phyloP scores from a whole-genome alignment of 2,888 invertebrate genomes.

The Cryptus viduatorius region DNA sequence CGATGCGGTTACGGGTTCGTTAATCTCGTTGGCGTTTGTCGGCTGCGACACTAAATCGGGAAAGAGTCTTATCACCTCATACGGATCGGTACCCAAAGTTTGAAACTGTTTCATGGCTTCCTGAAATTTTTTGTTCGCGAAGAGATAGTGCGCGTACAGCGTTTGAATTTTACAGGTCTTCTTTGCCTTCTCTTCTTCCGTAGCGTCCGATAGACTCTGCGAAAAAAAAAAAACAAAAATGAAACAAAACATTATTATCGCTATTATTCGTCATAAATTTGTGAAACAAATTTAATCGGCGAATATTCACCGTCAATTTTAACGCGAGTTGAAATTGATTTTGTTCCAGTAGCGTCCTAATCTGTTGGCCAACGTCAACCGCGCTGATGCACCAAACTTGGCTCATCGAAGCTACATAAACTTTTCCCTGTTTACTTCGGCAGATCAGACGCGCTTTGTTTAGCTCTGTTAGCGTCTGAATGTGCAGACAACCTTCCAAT shows the following conservation, averaged over 20 bases:
- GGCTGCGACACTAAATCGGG: constrained; percentile 93
- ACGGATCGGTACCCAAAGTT: constrained; percentile 96
- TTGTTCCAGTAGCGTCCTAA: constrained; percentile 93
- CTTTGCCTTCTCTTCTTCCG: constrained; percentile 92
- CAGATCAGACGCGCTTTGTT: constrained; percentile 91
- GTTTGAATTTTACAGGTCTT: constrained; percentile 95
- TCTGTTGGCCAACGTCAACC: constrained; percentile 93
- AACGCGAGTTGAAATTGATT: constrained; percentile 98
- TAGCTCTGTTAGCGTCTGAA: constrained; percentile 93
- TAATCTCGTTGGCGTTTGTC: constrained; percentile 83
- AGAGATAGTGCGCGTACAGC: constrained; percentile 95
- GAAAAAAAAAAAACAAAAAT: constrained; percentile 69
- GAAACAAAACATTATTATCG: neutral
- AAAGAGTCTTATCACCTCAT: constrained; percentile 97
- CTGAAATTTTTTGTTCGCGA: constrained; percentile 94
- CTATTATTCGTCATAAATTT: constrained; percentile 74
- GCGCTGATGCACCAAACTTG: constrained; percentile 95
- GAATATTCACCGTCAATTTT: constrained; percentile 91
- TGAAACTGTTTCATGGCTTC: constrained; percentile 97
- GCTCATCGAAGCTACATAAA: constrained; percentile 94
- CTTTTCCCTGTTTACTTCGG: constrained; percentile 91
- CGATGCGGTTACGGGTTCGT: constrained; percentile 84
- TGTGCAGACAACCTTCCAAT: constrained; percentile 89
- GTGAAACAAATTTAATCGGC: neutral
- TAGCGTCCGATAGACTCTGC: constrained; percentile 93